Conservation (phyloP, 35 echinoderm and acorn worm species). For the Amphiura filiformis region DNA sequence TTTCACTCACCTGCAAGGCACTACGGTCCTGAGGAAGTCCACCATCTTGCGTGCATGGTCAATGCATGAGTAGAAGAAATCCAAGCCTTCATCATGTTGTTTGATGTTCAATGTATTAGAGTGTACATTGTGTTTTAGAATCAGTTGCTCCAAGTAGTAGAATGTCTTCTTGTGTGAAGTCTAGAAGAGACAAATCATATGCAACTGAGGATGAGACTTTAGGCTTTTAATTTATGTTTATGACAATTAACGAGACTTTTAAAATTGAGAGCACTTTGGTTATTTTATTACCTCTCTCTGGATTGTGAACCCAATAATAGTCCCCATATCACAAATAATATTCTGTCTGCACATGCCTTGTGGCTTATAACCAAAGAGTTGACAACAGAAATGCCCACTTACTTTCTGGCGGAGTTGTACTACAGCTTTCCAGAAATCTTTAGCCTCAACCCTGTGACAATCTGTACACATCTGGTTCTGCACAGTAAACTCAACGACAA, state of each 20-base stretch:
- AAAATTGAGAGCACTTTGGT: no score
- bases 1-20: constrained; percentile 99
- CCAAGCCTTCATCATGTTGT: constrained; percentile 88
- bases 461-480: constrained; percentile 94
- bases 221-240: no score
- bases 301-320: no score
- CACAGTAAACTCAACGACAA: constrained; percentile 85
- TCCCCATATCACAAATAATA: no score
- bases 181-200: constrained; percentile 37
- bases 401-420: constrained; percentile 97
- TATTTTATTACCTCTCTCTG: no score
- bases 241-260: no score
- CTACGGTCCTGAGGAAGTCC: constrained; percentile 69
- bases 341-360: no score
- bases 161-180: constrained; percentile 97
- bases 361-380: no score
- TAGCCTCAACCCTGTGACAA: constrained; percentile 78
- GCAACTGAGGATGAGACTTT: no score
- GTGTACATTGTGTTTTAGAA: constrained; percentile 87
- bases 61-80: constrained; percentile 68
- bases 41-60: constrained; percentile 90
- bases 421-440: constrained; percentile 96
- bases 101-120: constrained; percentile 84
- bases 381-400: no score
- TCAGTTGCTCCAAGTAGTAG: constrained; percentile 91